These are phyloP conservation scores for Sebastes goodei DNA, from an alignment of 2,797 vertebrate species.

Conservation along the genomic window DNA sequence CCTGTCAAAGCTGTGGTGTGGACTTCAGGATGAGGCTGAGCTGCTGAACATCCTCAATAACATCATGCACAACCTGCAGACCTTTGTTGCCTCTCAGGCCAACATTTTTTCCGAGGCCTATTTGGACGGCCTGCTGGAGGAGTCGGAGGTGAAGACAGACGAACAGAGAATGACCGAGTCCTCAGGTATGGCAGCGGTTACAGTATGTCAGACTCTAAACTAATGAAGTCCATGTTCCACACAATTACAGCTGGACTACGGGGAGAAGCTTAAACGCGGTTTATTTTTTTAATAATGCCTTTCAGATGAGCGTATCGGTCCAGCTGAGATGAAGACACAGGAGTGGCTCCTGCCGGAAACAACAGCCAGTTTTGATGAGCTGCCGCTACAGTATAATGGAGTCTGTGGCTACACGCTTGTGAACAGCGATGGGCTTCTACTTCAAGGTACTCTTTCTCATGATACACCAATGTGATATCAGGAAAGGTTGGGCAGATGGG, in stretches of 20 bases:
- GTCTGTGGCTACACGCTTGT: slow-evolving; percentile 88
- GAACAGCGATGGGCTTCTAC: slow-evolving; percentile 84
- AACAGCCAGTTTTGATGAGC: slow-evolving; percentile 74
- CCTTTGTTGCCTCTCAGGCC: slow-evolving; percentile 82
- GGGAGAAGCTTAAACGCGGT: neutral
- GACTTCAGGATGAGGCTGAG: slow-evolving; percentile 88
- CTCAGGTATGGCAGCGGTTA: slow-evolving; percentile 73
- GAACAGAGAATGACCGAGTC: slow-evolving; percentile 80
- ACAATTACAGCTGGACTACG: neutral
- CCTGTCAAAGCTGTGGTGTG: slow-evolving; percentile 85
- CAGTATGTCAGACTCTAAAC: neutral
- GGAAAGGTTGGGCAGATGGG: neutral
- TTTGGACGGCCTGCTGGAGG: slow-evolving; percentile 81
- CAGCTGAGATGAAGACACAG: slow-evolving; percentile 73
- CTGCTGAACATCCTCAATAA: slow-evolving; percentile 84
- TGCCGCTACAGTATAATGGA: slow-evolving; percentile 87
- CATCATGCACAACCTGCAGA: slow-evolving; percentile 79
- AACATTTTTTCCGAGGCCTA: slow-evolving; percentile 78
- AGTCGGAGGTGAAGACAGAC: slow-evolving; percentile 85
- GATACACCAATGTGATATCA: too few relatives aligned
- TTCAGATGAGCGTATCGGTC: slow-evolving; percentile 81
- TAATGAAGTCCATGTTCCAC: neutral
- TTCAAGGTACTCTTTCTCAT: slow-evolving; percentile 85
- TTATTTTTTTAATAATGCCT: neutral
- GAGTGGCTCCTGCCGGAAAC: slow-evolving; percentile 93